Evolutionary conservation across 2,113 vertebrate species (phyloP), one percentile per base, ranked within the genome.

Genomic region (Psophia crepitans): DNA sequence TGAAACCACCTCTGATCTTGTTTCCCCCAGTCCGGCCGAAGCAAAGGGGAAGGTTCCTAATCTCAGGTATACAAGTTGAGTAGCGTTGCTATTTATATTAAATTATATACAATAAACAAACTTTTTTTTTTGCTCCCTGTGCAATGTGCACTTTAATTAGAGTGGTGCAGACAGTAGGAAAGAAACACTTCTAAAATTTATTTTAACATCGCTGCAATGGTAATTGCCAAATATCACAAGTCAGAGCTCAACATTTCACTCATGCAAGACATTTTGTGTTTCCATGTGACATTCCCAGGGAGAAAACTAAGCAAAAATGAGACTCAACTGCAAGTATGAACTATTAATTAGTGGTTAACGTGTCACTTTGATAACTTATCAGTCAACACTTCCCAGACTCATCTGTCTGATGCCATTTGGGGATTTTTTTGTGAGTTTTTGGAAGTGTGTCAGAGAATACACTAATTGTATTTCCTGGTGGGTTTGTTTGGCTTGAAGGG

Each of bases 241-340:
- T 64, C 54, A 49, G 56, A 92, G 48, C 37, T 80, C 48, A 81
- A 68, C 66, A 81, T 90, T 91, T 88, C 84, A 80, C 21, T 91
- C 49, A 30, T 74, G 66, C 57, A 88, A 91, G 74, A 89, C 18
- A 63, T 82, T 93, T 89, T 24, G 7, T 94, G 26, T 79, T 85
- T 76, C n/a, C 48, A 41, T 75, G 66, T 79, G 84, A 93, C 75
- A 66, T 91, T 90, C 49, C 22, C 41, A 26, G 39, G 21, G 23
- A 93, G 44, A 85, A 87, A 94, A 89, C 28, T 18, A n/a, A 84
- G 87, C n/a, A 89, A 75, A 90, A 96, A 79, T 43, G 53, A 93
- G 74, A 83, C 37, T 79, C 20, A 44, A 6, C 33, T 83, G 33
- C 57, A 79, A 49, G 35, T 51, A 78, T 84, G 53, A 79, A 41